Evolutionary conservation across 2,797 vertebrate species (phyloP).

Genomic region (Falco biarmicus): DNA sequence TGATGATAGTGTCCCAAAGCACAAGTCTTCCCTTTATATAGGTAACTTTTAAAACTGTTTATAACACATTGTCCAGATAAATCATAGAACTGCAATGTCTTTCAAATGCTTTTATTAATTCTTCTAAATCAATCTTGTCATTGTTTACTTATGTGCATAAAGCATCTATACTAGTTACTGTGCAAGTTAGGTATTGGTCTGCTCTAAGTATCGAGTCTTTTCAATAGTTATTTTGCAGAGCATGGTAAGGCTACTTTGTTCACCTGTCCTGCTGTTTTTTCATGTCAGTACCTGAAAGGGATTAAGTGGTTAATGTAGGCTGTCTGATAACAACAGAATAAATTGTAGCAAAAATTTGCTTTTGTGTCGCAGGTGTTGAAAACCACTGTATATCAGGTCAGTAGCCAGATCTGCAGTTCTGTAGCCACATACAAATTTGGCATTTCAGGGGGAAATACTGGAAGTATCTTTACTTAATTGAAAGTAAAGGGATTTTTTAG

Average conservation of each 20-base stretch:
- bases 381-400: background rate
- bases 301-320: background rate
- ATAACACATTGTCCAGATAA: background rate
- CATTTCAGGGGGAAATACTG: background rate
- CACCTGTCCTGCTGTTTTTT: background rate
- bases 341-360: background rate
- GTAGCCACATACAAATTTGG: background rate
- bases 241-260: background rate
- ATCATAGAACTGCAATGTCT: background rate
- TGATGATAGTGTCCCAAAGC: conserved; percentile 81
- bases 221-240: background rate
- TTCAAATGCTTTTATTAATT: background rate
- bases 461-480: background rate
- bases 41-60: conserved; percentile 65
- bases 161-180: background rate
- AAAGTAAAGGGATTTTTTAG: background rate
- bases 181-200: background rate
- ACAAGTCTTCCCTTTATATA: conserved; percentile 83
- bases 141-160: background rate
- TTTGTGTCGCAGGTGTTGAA: background rate
- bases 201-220: background rate
- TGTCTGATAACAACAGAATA: background rate
- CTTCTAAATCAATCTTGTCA: background rate
- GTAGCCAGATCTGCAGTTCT: background rate
- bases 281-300: background rate